Evolutionary conservation across 1,140 invertebrate genomes (phyloP), one percentile per base, ranked within the genome.

Genomic region (Eufriesea mexicana): DNA sequence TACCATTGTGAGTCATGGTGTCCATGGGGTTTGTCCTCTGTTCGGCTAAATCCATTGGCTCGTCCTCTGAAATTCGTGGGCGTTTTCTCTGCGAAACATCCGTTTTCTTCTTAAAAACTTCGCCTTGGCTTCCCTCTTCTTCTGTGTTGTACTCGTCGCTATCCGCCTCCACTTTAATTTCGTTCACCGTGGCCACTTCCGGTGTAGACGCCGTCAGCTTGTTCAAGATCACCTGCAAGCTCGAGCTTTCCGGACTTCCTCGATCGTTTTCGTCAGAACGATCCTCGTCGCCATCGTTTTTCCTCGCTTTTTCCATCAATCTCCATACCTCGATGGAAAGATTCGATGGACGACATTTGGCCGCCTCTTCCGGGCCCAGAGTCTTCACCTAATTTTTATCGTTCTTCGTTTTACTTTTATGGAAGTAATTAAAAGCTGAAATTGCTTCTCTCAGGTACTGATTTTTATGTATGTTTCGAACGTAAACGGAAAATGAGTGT

Each of bases 291-390:
- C 74, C 70, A 16, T 92, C 89, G 18, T 72, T 83, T 74, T 89
- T 90, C 28, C 78, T 87, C 23, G 84, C 51, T 23, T 35, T 90
- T 64, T 92, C 89, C 79, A 93, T 84, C 49, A 93, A 49, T 59
- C 84, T 78, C 91, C 91, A 92, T 55, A 93, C 89, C 55, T 91
- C 90, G 54, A 91, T 74, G 47, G 90, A 92, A 12, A 93, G 83
- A 49, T 71, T 86, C 61, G 91, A 90, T 4, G 91, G 91, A n/a
- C 82, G 83, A 70, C 62, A 86, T 68, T 91, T 93, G 6, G 77
- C 57, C 0, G 92, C 90, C 55, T 87, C 87, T 68, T 89, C 89
- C 16, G 86, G 86, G 54, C 91, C 91, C 64, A 91, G 6, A 14
- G 77, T 84, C 35, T 84, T 86, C 47, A 90, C 82, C 90, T 91